Conservation (phyloP, 2,888 invertebrate species). For the Oxystoma pomonae region DNA sequence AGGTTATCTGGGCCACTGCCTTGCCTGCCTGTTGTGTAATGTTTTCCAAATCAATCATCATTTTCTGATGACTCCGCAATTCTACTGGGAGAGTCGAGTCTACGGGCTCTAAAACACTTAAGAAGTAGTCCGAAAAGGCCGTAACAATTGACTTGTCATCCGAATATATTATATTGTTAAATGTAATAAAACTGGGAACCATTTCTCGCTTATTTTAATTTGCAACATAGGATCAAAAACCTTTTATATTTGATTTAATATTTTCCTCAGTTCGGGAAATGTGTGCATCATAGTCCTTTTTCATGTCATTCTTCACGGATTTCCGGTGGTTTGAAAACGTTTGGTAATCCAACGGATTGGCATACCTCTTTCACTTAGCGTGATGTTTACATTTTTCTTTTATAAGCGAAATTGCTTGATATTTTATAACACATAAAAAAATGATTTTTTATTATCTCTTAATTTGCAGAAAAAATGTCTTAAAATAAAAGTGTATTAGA, state of each 20-base stretch:
- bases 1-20: background rate
- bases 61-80: background rate
- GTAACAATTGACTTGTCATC: background rate
- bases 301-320: background rate
- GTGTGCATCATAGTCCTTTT: background rate
- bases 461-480: too few species aligned
- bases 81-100: background rate
- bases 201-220: background rate
- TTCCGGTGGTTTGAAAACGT: background rate
- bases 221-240: background rate
- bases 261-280: background rate
- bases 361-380: background rate
- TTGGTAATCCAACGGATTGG: background rate
- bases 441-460: too few species aligned
- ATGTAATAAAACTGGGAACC: background rate
- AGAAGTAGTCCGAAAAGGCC: background rate
- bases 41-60: too few species aligned
- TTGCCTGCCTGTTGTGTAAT: background rate
- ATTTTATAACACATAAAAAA: too few species aligned
- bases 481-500: too few species aligned
- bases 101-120: background rate
- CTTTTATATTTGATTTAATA: background rate
- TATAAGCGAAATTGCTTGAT: background rate
- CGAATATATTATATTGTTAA: background rate
- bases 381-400: background rate